phyloP scores from a whole-genome alignment of 2,888 invertebrate species.

The Mellilla xanthometata region DNA sequence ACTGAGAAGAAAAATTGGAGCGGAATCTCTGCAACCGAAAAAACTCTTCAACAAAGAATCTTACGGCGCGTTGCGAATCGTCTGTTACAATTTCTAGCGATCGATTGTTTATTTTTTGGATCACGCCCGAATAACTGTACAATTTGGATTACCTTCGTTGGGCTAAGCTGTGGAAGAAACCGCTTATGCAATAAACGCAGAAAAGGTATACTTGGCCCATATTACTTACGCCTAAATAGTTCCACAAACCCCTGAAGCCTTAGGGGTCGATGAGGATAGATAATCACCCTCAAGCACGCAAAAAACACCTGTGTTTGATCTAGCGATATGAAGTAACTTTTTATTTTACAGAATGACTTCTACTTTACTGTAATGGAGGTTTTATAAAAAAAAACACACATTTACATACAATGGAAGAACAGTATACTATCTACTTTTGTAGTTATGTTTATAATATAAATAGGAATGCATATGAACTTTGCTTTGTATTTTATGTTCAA shows the following conservation, averaged over 20 bases:
- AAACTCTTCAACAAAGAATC: slow-evolving; percentile 4
- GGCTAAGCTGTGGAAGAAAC: slow-evolving; percentile 1
- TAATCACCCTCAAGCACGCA: slow-evolving; percentile 7
- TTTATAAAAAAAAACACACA: too few relatives aligned
- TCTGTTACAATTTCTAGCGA: slow-evolving; percentile 35
- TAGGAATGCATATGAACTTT: too few relatives aligned
- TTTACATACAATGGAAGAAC: too few relatives aligned
- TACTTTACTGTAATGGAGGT: too few relatives aligned
- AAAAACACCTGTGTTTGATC: not conserved
- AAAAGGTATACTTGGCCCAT: slow-evolving; percentile 4
- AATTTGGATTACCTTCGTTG: not conserved
- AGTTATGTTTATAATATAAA: too few relatives aligned
- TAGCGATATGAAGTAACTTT: too few relatives aligned
- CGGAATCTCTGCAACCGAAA: slow-evolving; percentile 5
- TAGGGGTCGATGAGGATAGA: slow-evolving; percentile 13
- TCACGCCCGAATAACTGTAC: slow-evolving; percentile 43
- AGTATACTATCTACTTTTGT: too few relatives aligned
- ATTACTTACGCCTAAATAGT: not conserved
- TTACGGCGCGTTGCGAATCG: slow-evolving; percentile 21
- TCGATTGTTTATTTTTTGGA: slow-evolving; percentile 41
- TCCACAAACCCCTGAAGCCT: slow-evolving; percentile 8
- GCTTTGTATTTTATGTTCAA: too few relatives aligned
- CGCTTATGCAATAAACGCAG: slow-evolving; percentile 17
- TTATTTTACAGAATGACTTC: too few relatives aligned
- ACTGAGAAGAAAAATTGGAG: slow-evolving; percentile 12